Percentiles rank a stretch among this genome's conserved stretches.
Evolutionary conservation across 1,140 invertebrate genomes (phyloP).

Genomic region (Ceratina australensis): DNA sequence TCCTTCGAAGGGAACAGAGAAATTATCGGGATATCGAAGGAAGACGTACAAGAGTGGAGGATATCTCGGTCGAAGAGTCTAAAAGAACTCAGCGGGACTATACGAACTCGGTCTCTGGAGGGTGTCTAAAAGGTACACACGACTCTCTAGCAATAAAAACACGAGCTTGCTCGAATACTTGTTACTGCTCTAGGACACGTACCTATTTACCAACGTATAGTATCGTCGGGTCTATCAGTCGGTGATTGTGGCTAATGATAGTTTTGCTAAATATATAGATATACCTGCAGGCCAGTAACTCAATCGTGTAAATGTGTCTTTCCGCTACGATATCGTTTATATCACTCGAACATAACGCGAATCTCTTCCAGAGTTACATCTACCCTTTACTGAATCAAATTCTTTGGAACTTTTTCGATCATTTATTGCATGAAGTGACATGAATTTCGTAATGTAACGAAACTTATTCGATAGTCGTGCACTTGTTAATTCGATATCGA

Average conservation of each 20-base stretch:
- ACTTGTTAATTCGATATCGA: too few relatives aligned
- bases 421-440: too few relatives aligned
- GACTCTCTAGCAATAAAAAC: constrained; percentile 42
- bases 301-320: not conserved
- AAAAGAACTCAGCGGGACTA: constrained; percentile 35
- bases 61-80: constrained; percentile 21
- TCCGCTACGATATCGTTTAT: not conserved
- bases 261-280: constrained; percentile 71
- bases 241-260: constrained; percentile 71
- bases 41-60: constrained; percentile 2
- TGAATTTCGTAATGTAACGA: too few relatives aligned
- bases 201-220: constrained; percentile 73
- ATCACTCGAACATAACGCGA: too few relatives aligned
- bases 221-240: constrained; percentile 75
- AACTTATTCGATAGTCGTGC: too few relatives aligned
- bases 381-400: not conserved
- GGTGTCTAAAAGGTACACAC: constrained; percentile 48
- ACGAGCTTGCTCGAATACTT: constrained; percentile 45
- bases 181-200: constrained; percentile 70
- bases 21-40: constrained; percentile 8
- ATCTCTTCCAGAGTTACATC: not conserved
- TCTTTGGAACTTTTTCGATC: not conserved
- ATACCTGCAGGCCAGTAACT: constrained; percentile 63
- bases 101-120: constrained; percentile 36
- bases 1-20: not conserved